phyloP scores from a whole-genome alignment of 2,797 vertebrate genomes.

The Rhinoraja longicauda region DNA sequence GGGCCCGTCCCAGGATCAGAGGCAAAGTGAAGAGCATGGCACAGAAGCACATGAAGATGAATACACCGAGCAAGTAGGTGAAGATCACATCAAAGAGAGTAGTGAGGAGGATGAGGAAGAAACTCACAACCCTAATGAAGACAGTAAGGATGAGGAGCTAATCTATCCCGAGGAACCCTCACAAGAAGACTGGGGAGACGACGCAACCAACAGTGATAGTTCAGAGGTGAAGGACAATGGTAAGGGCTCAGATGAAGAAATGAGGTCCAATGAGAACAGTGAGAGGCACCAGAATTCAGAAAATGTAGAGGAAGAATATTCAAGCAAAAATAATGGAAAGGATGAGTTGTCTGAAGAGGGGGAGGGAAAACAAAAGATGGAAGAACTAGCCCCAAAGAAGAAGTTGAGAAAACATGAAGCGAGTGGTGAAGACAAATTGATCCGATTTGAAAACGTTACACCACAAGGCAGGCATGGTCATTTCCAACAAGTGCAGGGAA shows the following conservation, averaged over 20 bases:
- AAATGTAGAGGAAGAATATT: slow-evolving; percentile 43
- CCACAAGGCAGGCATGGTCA: neutral
- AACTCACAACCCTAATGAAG: neutral
- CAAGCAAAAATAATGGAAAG: slow-evolving; percentile 49
- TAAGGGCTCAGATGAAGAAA: slow-evolving; percentile 49
- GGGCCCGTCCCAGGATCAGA: neutral
- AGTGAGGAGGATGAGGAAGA: slow-evolving; percentile 38
- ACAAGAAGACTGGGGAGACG: neutral
- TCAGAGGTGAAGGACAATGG: slow-evolving; percentile 50
- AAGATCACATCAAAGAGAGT: slow-evolving; percentile 42
- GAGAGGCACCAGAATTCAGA: slow-evolving; percentile 44
- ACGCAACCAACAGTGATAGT: neutral
- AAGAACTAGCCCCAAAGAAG: slow-evolving; percentile 59
- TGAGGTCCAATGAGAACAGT: slow-evolving; percentile 46
- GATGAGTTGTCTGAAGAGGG: slow-evolving; percentile 55
- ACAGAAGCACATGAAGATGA: slow-evolving; percentile 48
- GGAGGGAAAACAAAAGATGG: slow-evolving; percentile 58
- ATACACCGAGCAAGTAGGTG: slow-evolving; percentile 49
- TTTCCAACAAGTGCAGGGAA: slow-evolving; percentile 44
- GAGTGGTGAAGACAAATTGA: slow-evolving; percentile 47
- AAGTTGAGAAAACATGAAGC: slow-evolving; percentile 54
- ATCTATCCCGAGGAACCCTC: neutral
- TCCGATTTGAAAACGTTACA: neutral
- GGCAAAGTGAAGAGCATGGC: slow-evolving; percentile 45
- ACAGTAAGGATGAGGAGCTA: slow-evolving; percentile 40